Evolutionary conservation across 2,113 vertebrate species (phyloP), one percentile per base, ranked within the genome.

Genomic region (Alces alces): DNA sequence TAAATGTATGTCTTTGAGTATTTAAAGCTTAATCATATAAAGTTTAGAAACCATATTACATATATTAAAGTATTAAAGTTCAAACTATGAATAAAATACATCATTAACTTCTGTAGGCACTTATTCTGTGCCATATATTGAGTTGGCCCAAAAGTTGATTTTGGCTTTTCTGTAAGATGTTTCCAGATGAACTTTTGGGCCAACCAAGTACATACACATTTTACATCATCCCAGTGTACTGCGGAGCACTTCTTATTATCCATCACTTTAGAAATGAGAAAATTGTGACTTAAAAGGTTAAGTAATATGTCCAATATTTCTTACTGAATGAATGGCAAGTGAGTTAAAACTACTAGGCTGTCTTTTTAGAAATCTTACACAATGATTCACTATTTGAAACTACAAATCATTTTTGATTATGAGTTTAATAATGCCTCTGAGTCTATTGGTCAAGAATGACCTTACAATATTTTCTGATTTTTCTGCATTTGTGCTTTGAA

Each of bases 401-500:
- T 66, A 64, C 2, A 55, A 27, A 93, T 50, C 64, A 45, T 17
- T 47, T 90, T 86, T 88, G 19, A 2, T 50, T 95, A 28, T 27
- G 15, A n/a, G 33, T 82, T 94, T 92, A 94, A 57, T 78, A 83
- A 92, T 60, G n/a, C 43, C 66, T 86, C 0, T 27, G 11, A 85
- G 54, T 60, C 76, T 76, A 54, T 89, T 90, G 89, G 84, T 79
- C 76, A 84, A 52, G 30, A 97, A 86, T 82, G n/a, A 83, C 84
- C 93, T 96, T 57, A 78, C 28, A 84, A 30, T 79, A 89, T 89
- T 96, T 92, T 91, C 78, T 94, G 45, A 27, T 93, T 91, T 36
- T 86, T 96, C 36, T 61, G 70, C 84, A 54, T 86, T 6, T 4
- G 13, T 86, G 7, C 33, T 50, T 96, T 82, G n/a, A 70, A 43